Evolutionary conservation across 2,797 vertebrate species (phyloP).

Genomic region (Urosaurus nigricauda): DNA sequence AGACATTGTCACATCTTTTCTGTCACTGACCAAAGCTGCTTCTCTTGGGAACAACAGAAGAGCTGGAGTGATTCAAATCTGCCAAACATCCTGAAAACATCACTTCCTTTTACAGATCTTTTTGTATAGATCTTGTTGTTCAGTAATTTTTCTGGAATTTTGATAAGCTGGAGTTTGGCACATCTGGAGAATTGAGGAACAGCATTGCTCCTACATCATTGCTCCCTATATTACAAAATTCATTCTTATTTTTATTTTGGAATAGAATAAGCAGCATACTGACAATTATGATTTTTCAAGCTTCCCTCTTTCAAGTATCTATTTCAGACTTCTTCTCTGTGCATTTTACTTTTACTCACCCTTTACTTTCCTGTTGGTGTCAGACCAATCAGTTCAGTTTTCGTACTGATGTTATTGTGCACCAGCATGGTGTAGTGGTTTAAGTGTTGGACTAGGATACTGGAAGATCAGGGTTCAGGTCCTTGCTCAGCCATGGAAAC

Average conservation of each 20-base stretch:
- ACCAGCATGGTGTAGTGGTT: too few relatives aligned
- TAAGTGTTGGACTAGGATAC: too few relatives aligned
- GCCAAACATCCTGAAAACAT: neutral
- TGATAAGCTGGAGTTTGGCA: too few relatives aligned
- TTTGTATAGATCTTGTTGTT: neutral
- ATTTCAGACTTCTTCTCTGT: neutral
- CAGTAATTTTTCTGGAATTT: neutral
- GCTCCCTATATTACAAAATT: neutral
- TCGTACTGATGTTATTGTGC: neutral
- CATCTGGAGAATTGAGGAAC: neutral
- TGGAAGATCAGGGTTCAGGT: too few relatives aligned
- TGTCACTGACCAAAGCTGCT: neutral
- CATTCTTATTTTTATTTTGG: conserved; percentile 10
- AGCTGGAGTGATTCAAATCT: neutral
- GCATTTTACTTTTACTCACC: neutral
- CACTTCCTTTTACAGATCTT: neutral
- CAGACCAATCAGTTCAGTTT: neutral
- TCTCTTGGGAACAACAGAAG: neutral
- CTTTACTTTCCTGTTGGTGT: neutral
- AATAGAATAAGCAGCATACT: conserved; percentile 4
- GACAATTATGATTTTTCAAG: neutral
- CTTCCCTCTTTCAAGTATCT: neutral
- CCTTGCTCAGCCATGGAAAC: too few relatives aligned
- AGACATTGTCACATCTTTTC: neutral
- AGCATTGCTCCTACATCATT: neutral